Percentiles rank a stretch among this genome's conserved stretches.
phyloP scores from a whole-genome alignment of 2,797 vertebrate species.

The Paguma larvata region DNA sequence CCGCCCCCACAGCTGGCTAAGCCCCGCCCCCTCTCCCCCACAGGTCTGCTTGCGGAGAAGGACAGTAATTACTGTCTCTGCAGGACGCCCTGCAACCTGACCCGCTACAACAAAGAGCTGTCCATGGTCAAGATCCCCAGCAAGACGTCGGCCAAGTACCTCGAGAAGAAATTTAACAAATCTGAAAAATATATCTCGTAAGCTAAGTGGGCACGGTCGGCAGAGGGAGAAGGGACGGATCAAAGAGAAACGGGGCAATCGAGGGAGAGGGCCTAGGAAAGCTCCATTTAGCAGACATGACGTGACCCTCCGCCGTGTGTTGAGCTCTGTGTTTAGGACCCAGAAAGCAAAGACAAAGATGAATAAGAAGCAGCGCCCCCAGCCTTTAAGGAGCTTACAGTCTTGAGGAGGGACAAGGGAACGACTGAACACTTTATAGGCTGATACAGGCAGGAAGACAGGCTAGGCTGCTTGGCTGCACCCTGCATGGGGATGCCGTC shows the following conservation, averaged over 20 bases:
- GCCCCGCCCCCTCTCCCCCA: constrained; percentile 31
- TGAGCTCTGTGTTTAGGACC: constrained; percentile 12
- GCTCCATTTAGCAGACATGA: neutral
- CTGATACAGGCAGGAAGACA: neutral
- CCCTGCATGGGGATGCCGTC: neutral
- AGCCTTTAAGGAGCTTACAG: neutral
- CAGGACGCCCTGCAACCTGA: constrained; percentile 97
- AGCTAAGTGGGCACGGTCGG: constrained; percentile 82
- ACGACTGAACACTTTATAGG: neutral
- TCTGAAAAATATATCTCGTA: constrained; percentile 99
- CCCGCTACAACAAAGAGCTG: constrained; percentile 99
- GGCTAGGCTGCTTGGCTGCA: neutral
- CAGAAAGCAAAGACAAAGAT: neutral
- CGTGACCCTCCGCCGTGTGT: neutral
- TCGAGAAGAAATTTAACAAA: constrained; percentile 99
- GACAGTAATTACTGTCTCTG: constrained; percentile 97
- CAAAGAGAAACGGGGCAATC: neutral
- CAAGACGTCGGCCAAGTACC: constrained; percentile 98
- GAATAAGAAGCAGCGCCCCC: accelerated
- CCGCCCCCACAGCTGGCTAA: neutral
- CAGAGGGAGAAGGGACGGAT: neutral
- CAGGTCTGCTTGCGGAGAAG: constrained; percentile 95
- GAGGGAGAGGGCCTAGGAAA: neutral
- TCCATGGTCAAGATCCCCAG: constrained; percentile 99
- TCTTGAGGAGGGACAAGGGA: neutral